phyloP scores from a whole-genome alignment of 2,888 invertebrate species.

The Myathropa florea region DNA sequence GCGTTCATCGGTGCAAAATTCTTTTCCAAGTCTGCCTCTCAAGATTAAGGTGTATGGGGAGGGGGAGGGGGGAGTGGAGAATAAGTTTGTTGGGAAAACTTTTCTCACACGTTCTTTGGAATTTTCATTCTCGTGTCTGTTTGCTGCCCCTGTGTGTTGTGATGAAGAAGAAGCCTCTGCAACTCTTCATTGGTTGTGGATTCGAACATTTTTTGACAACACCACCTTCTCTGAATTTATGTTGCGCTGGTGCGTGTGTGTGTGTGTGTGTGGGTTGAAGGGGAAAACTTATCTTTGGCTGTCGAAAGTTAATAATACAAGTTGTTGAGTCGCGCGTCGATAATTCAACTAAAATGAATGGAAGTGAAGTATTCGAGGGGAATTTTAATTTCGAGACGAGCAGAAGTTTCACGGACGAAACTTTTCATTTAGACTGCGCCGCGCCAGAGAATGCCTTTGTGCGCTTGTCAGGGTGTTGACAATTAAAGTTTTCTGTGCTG shows the following conservation, averaged over 20 bases:
- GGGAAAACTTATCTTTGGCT: conserved; percentile 7
- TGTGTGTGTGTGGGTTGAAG: background rate
- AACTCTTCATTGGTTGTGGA: background rate
- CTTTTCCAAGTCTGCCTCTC: background rate
- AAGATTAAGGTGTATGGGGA: background rate
- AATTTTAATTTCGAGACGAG: conserved; percentile 24
- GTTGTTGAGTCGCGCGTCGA: conserved; percentile 34
- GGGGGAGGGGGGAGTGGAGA: background rate
- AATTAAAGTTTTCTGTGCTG: background rate
- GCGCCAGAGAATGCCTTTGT: background rate
- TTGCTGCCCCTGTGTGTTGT: conserved; percentile 26
- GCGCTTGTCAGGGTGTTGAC: background rate
- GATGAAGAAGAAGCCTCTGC: conserved; percentile 17
- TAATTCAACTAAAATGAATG: conserved; percentile 29
- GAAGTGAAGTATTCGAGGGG: conserved; percentile 27
- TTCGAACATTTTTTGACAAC: background rate
- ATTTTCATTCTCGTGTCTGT: conserved; percentile 11
- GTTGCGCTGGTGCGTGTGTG: too few relatives aligned
- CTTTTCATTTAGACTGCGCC: background rate
- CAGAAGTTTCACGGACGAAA: background rate
- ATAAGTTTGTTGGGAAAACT: conserved; percentile 49
- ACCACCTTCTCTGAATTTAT: background rate
- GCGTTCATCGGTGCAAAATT: conserved; percentile 25
- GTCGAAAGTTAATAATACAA: conserved; percentile 38
- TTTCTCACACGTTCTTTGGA: conserved; percentile 59